phyloP scores from a whole-genome alignment of 2,113 vertebrate species.

The Pteronura brasiliensis region DNA sequence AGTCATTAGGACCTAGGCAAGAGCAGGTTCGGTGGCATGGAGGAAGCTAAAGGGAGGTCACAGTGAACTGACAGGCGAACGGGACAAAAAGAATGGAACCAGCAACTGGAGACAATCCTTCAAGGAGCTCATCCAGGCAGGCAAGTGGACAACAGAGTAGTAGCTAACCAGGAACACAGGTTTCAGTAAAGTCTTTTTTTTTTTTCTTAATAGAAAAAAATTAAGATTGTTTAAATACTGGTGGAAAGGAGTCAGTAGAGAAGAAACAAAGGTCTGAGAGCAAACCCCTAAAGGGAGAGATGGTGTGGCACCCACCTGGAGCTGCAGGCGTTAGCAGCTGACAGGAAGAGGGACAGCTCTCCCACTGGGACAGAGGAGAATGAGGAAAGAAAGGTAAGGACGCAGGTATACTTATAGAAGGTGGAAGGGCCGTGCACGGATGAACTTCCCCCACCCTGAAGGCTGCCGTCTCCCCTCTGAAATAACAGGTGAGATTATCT shows the following conservation, averaged over 20 bases:
- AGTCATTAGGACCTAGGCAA: not conserved
- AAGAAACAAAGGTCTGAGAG: not conserved
- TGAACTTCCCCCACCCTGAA: not conserved
- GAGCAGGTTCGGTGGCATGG: not conserved
- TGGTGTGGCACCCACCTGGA: not conserved
- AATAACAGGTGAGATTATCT: not conserved
- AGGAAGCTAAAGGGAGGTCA: not conserved
- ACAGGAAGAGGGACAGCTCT: not conserved
- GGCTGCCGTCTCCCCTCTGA: not conserved
- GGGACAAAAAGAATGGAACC: not conserved
- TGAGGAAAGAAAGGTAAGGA: not conserved
- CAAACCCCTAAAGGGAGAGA: not conserved
- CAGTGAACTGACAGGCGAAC: not conserved
- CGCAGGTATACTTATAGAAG: not conserved
- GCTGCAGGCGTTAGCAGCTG: not conserved
- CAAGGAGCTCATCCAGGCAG: not conserved
- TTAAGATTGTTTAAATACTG: slow-evolving; percentile 3
- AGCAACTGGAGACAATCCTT: not conserved
- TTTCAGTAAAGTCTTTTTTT: not conserved
- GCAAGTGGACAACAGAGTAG: not conserved
- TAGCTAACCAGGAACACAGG: not conserved
- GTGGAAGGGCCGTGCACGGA: not conserved
- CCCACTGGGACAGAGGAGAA: not conserved
- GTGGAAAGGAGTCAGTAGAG: not conserved
- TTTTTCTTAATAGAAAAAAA: not conserved